These are phyloP conservation scores for Trigoniulus corallinus DNA, from an alignment of 1,140 invertebrate species.

Conservation along the genomic window DNA sequence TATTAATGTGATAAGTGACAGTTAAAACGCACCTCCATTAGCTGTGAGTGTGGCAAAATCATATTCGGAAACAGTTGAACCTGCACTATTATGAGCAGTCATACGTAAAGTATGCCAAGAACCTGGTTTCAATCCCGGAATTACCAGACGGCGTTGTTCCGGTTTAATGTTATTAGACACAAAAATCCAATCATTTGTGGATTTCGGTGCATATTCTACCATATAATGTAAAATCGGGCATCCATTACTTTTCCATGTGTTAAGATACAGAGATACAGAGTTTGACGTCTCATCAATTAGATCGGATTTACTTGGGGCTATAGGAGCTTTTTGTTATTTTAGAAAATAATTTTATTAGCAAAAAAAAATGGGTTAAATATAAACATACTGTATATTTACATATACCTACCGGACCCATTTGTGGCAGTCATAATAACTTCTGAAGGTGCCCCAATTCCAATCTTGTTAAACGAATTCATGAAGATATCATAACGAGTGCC, in stretches of 20 bases:
- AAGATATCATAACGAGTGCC: conserved; percentile 82
- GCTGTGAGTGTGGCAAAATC: conserved; percentile 46
- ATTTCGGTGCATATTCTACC: conserved; percentile 23
- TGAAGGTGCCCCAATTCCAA: conserved; percentile 30
- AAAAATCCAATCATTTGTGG: conserved; percentile 17
- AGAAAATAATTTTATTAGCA: not conserved
- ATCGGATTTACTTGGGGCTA: conserved; percentile 10
- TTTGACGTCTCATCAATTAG: conserved; percentile 22
- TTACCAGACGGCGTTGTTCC: conserved; percentile 7
- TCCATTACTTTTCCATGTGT: conserved; percentile 23
- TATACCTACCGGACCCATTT: conserved; percentile 37
- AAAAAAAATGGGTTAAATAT: not conserved
- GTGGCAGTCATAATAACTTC: conserved; percentile 33
- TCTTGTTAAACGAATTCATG: conserved; percentile 61
- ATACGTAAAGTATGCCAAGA: conserved; percentile 70
- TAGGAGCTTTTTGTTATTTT: conserved; percentile 15
- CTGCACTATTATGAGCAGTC: conserved; percentile 81
- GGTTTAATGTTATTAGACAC: conserved; percentile 16
- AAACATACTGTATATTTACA: not conserved
- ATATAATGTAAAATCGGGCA: conserved; percentile 27
- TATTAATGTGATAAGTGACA: not conserved
- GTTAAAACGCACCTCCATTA: conserved; percentile 28
- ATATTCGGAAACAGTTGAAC: conserved; percentile 68
- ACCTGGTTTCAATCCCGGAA: conserved; percentile 54
- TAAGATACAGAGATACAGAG: conserved; percentile 24